Conservation (phyloP, 1,140 invertebrate genomes). For the Zaprionus inermis region DNA sequence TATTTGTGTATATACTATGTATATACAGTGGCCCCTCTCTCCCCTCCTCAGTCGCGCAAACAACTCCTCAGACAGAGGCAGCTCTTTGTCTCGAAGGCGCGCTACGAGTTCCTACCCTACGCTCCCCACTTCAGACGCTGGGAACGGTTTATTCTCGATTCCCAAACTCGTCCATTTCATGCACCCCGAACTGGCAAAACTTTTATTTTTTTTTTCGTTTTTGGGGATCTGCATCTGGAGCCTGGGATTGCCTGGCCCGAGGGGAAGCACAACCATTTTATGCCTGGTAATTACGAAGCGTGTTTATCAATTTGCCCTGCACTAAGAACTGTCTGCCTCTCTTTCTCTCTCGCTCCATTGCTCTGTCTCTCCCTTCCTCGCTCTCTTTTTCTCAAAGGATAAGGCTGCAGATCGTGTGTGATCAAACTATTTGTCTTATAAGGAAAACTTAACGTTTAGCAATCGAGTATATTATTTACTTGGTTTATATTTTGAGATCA, state of each 20-base stretch:
- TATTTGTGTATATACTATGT: not conserved
- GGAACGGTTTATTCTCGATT: not conserved
- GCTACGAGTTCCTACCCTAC: conserved; percentile 7
- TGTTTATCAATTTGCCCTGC: conserved; percentile 34
- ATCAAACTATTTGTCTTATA: not conserved
- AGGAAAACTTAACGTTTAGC: too few species aligned
- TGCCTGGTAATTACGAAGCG: conserved; percentile 47
- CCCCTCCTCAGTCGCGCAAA: conserved; percentile 9
- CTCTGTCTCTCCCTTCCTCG: not conserved
- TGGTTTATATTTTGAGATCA: not conserved
- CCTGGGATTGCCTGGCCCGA: conserved; percentile 9
- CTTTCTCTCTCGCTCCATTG: not conserved
- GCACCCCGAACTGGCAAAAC: conserved; percentile 27
- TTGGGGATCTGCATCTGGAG: not conserved
- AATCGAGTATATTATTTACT: too few species aligned
- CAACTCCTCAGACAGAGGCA: conserved; percentile 56
- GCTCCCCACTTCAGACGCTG: not conserved
- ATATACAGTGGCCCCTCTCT: not conserved
- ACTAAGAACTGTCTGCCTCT: conserved; percentile 15
- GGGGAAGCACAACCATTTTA: conserved; percentile 12
- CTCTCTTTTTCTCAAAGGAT: not conserved
- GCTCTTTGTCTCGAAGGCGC: conserved; percentile 60
- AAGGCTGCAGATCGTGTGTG: not conserved
- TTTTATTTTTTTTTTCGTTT: not conserved
- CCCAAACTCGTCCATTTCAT: not conserved